These are phyloP conservation scores for Gymnobelideus leadbeateri DNA, from an alignment of 2,113 vertebrate species.

Conservation along the genomic window DNA sequence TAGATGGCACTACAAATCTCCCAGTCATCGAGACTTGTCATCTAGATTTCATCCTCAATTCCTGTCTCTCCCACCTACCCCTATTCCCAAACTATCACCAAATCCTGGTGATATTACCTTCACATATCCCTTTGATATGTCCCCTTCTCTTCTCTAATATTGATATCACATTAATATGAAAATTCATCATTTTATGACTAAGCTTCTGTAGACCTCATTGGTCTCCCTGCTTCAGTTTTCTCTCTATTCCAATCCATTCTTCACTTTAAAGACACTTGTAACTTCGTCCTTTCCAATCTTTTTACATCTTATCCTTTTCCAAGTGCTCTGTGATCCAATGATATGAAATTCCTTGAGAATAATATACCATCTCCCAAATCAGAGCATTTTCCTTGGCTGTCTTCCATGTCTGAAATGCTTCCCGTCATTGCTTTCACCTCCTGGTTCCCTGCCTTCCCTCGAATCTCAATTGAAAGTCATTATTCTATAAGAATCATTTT, in stretches of 20 bases:
- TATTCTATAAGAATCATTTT: neutral
- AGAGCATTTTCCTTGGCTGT: neutral
- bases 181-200: neutral
- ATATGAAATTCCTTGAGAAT: neutral
- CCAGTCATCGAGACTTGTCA: neutral
- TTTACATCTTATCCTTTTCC: neutral
- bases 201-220: neutral
- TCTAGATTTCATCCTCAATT: neutral
- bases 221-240: neutral
- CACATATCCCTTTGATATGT: neutral
- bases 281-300: neutral
- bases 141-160: neutral
- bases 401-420: neutral
- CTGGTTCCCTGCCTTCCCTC: neutral
- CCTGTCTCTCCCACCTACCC: neutral
- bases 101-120: neutral
- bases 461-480: neutral
- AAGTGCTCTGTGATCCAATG: neutral
- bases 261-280: neutral
- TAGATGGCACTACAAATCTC: neutral
- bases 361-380: neutral
- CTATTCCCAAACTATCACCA: neutral
- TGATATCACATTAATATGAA: neutral
- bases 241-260: neutral
- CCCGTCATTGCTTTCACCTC: neutral